Evolutionary conservation across 2,888 invertebrate species (phyloP).

Genomic region (Harpalus rufipes): DNA sequence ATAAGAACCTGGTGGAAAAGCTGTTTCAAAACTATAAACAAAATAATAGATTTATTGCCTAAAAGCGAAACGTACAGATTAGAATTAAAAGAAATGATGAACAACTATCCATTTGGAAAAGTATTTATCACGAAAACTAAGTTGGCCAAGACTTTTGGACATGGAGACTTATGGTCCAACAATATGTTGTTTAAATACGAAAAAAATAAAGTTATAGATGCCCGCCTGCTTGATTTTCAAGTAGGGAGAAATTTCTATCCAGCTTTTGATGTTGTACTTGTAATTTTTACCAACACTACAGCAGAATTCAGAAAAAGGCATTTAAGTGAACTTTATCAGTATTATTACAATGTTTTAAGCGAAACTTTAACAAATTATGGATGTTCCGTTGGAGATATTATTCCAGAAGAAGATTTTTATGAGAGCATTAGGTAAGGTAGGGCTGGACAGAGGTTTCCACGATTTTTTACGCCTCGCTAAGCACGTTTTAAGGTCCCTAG

Average conservation of each 20-base stretch:
- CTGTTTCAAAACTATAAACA: not conserved
- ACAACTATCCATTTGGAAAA: conserved; percentile 26
- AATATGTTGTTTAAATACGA: conserved; percentile 46
- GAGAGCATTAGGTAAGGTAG: not conserved
- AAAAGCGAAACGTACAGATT: not conserved
- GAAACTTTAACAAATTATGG: conserved; percentile 67
- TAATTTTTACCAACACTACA: conserved; percentile 72
- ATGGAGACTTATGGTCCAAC: conserved; percentile 50
- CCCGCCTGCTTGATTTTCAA: conserved; percentile 73
- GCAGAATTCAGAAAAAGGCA: conserved; percentile 70
- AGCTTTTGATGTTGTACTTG: conserved; percentile 72
- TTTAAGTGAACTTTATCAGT: conserved; percentile 70
- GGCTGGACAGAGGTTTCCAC: no score
- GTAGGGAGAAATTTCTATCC: conserved; percentile 72
- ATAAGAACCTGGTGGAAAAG: conserved; percentile 3
- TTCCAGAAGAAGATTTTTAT: conserved; percentile 62
- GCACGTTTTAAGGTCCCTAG: no score
- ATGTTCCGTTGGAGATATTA: conserved; percentile 67
- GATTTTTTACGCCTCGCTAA: no score
- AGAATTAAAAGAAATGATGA: conserved; percentile 24
- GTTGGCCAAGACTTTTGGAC: conserved; percentile 25
- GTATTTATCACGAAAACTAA: conserved; percentile 11
- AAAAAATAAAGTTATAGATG: conserved; percentile 67
- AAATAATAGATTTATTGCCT: conserved; percentile 19
- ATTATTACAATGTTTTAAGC: conserved; percentile 71